Conservation (phyloP, 2,888 invertebrate species). For the Phengaris alcon region DNA sequence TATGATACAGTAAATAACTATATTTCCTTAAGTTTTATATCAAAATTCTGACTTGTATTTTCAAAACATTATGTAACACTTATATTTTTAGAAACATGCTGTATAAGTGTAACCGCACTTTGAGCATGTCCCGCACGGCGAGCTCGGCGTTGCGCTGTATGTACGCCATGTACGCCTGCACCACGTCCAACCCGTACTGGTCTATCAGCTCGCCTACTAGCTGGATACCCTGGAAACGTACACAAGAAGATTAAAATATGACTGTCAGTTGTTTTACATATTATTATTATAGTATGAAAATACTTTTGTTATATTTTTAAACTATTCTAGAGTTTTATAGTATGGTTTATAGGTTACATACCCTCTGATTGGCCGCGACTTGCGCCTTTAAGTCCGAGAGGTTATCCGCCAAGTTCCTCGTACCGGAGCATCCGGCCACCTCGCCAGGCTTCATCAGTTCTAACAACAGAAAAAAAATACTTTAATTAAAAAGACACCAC, state of each 20-base stretch:
- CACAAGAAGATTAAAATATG: not conserved
- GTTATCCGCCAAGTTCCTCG: conserved; percentile 95
- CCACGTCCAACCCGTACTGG: conserved; percentile 92
- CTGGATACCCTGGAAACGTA: conserved; percentile 83
- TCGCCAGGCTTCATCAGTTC: conserved; percentile 65
- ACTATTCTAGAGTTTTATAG: too few relatives aligned
- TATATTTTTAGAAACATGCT: too few relatives aligned
- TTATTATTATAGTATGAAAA: too few relatives aligned
- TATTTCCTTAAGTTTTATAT: too few relatives aligned
- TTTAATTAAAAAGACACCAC: too few relatives aligned
- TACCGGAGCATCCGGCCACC: conserved; percentile 85
- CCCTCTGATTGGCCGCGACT: conserved; percentile 96
- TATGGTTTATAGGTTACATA: conserved; percentile 46
- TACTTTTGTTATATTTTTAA: too few relatives aligned
- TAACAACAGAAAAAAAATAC: conserved; percentile 39
- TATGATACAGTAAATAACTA: too few relatives aligned
- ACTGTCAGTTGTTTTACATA: not conserved
- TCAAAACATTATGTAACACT: too few relatives aligned
- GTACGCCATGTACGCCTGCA: conserved; percentile 98
- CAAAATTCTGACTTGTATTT: too few relatives aligned
- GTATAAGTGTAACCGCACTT: conserved; percentile 60
- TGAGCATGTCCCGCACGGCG: conserved; percentile 96
- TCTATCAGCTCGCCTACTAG: conserved; percentile 94
- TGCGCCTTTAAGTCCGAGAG: conserved; percentile 98
- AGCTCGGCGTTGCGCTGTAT: conserved; percentile 97